A percentile compares a stretch with the other conserved stretches of the same genome.
phyloP scores from a whole-genome alignment of 2,113 vertebrate species.

The Laticauda colubrina region DNA sequence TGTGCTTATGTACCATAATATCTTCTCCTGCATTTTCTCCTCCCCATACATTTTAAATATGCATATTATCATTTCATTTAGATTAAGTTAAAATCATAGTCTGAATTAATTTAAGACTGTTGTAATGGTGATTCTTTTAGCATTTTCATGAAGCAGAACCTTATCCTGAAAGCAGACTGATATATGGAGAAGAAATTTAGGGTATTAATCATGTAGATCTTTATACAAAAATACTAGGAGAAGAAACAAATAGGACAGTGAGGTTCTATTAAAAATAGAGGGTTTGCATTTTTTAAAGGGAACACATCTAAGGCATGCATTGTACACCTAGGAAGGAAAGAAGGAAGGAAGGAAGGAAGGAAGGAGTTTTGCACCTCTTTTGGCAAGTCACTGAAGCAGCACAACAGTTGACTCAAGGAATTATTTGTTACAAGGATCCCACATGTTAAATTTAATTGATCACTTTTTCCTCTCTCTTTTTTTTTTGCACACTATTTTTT shows the following conservation, averaged over 20 bases:
- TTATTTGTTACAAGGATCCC: background rate
- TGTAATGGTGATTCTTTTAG: background rate
- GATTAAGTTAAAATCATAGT: background rate
- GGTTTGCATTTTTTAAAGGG: background rate
- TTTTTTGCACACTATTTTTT: background rate
- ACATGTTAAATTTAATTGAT: no score
- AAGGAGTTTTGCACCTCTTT: background rate
- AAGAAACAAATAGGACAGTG: background rate
- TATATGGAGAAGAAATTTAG: background rate
- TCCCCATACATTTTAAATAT: background rate
- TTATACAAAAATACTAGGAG: background rate
- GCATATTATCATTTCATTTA: background rate
- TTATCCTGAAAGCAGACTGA: background rate
- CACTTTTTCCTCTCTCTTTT: no score
- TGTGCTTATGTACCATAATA: background rate
- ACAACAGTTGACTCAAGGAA: background rate
- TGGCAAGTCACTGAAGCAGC: background rate
- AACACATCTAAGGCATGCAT: background rate
- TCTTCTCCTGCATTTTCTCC: background rate
- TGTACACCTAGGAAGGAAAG: background rate
- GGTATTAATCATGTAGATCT: background rate
- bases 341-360: no score
- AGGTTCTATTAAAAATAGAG: background rate
- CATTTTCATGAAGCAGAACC: slow-evolving; percentile 9
- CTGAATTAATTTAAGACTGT: slow-evolving; percentile 10